Evolutionary conservation across 2,797 vertebrate species (phyloP).

Genomic region (Philypnodon macrostomus): DNA sequence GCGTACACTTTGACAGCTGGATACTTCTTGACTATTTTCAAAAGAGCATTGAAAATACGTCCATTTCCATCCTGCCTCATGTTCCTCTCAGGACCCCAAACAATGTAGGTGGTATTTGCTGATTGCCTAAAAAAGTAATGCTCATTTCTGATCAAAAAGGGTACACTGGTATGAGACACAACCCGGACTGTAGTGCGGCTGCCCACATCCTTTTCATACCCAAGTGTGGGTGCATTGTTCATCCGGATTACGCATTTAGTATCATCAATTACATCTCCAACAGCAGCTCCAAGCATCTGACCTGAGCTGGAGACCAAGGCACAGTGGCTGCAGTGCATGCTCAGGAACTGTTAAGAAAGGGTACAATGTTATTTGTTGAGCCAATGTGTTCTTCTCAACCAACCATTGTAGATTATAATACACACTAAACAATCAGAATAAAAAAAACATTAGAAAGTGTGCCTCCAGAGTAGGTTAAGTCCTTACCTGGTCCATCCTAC

Average conservation of each 20-base stretch:
- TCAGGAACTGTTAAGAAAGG: conserved; percentile 53
- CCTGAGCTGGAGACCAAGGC: conserved; percentile 93
- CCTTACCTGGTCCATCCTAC: conserved; percentile 52
- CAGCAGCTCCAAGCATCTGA: conserved; percentile 84
- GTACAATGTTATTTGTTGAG: too few relatives aligned
- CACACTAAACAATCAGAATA: too few relatives aligned
- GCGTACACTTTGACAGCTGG: conserved; percentile 78
- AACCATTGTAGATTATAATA: too few relatives aligned
- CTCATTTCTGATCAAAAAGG: conserved; percentile 81
- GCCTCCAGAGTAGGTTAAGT: background rate
- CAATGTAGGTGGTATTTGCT: conserved; percentile 80
- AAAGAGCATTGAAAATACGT: conserved; percentile 75
- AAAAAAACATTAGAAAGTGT: background rate
- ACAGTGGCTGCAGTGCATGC: conserved; percentile 78
- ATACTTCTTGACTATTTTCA: conserved; percentile 75
- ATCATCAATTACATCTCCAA: conserved; percentile 80
- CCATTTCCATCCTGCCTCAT: conserved; percentile 86
- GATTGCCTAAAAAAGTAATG: conserved; percentile 82
- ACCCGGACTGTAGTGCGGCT: conserved; percentile 82
- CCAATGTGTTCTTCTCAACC: too few relatives aligned
- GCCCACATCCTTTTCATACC: conserved; percentile 88
- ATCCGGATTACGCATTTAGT: conserved; percentile 88
- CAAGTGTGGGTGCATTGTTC: conserved; percentile 88
- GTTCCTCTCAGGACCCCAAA: conserved; percentile 90
- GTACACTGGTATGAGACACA: conserved; percentile 91